Base-by-base conservation (phyloP, 2,797 vertebrate species). In the Melanotaenia maccullochi region DNA sequence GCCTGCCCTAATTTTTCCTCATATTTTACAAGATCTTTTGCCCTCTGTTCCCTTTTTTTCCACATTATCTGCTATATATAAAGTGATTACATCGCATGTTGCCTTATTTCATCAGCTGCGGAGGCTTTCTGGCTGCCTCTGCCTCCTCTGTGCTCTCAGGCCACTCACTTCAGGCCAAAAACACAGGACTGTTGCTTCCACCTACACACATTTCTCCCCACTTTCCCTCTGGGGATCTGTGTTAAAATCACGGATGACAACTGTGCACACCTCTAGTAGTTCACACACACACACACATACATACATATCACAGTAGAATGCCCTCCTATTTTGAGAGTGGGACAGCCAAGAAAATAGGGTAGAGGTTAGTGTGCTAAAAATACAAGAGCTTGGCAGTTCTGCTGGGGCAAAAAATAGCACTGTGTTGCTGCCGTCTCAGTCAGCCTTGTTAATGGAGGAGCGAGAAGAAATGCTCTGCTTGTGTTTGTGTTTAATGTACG, bases 361-460 rank as follows among this genome's bases (percentile, higher is more conserved):
- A 89, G 87, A 92, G 92, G 90, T 93, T 91, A 91, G 83, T 76
- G 22, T 58, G 76, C 91, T 91, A 92, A 90, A 92, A 93, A 93
- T 93, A 92, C 82, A 71, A 78, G 73, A 84, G 81, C 67, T 72
- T 85, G 82, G 81, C 86, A 74, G 75, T 73, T 83, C 76, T 32
- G 87, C 85, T 81, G 84, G 78, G 68, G 82, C 65, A 83, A 65
- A 82, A 91, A 90, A 91, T 91, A 86, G 84, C 73, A 12, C 60
- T 0, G 71, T 82, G 90, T 92, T 89, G 84, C 90, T 87, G 86
- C 85, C 78, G 67, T 72, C 85, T 84, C 81, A 35, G 79, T 88
- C 78, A 22, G 76, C 66, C 60, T 65, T 79, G 79, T 86, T 82
- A 81, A 78, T 87, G 49, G 68, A 79, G 75, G 60, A 71, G 81